Evolutionary conservation across 2,797 vertebrate genomes (phyloP), one percentile per base, ranked within the genome.

Genomic region (Neopelma chrysocephalum): DNA sequence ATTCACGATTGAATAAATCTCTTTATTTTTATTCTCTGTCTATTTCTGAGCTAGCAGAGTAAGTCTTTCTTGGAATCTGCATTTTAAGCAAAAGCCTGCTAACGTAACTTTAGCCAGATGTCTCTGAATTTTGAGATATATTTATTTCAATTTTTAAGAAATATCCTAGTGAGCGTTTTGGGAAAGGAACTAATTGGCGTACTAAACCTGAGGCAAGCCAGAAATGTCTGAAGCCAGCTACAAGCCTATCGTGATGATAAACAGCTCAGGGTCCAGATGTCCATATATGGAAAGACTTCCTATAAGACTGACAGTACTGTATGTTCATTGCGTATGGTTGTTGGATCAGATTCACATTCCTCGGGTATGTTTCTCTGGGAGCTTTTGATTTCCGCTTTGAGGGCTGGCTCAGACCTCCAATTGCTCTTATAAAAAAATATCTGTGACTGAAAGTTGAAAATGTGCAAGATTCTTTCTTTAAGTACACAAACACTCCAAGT

Each of bases 361-460:
- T 99, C 16, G 11, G 66, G 91, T 96, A 97, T 98, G 97, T 98
- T 99, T 98, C 98, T 98, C 98, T 98, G 98, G 97, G 98, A 99
- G 98, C 98, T 98, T 99, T 99, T 99, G 98, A 99, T 99, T 99
- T 99, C 99, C 99, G 98, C 98, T 99, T 98, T 97, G 98, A 98
- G 98, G 99, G 98, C 98, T 98, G 98, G 98, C 98, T 98, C 98
- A 98, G 97, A 98, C 98, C 98, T 98, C 98, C 97, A 96, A 97
- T 98, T 98, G 98, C 98, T 99, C 98, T 99, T 98, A 98, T 98
- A 99, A 99, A 98, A 98, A 98, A 98, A 98, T 94, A 97, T 97
- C 98, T 97, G 96, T 95, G 96, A 98, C 97, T 98, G 95, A 97
- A 98, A 98, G 98, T 98, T 98, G 98, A 98, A 98, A 98, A 97